These are phyloP conservation scores for Gryllus longicercus DNA, from an alignment of 2,888 invertebrate genomes.

Conservation along the genomic window DNA sequence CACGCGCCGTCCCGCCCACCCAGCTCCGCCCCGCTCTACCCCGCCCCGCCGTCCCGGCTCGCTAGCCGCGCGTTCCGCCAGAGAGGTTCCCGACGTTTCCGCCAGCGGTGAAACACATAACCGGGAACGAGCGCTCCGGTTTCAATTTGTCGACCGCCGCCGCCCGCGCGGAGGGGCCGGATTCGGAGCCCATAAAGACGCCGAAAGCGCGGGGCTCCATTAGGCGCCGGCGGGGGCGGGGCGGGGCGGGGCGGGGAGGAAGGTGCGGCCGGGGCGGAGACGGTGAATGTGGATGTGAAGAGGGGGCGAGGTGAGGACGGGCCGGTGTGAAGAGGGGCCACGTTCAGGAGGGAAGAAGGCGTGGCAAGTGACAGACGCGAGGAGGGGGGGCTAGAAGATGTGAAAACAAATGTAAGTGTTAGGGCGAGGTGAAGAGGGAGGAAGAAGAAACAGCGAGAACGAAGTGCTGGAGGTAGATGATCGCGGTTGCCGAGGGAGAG, in stretches of 20 bases:
- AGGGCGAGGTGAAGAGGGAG: too few species aligned
- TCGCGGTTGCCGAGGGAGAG: too few species aligned
- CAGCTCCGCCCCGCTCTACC: background rate
- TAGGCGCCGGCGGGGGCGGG: background rate
- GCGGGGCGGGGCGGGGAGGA: too few species aligned
- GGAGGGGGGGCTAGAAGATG: too few species aligned
- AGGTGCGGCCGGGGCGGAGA: background rate
- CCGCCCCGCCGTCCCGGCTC: background rate
- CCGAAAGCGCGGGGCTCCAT: background rate
- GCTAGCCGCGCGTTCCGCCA: too few species aligned
- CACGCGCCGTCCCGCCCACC: too few species aligned
- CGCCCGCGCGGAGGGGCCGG: background rate
- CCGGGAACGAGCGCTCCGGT: background rate
- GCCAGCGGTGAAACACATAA: background rate
- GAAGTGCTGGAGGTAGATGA: too few species aligned
- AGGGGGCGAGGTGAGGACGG: background rate
- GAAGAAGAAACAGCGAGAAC: too few species aligned
- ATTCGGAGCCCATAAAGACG: constrained; percentile 17
- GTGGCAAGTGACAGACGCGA: background rate
- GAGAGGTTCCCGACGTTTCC: background rate
- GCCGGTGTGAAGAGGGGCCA: background rate
- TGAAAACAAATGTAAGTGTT: too few species aligned
- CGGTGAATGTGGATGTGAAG: background rate
- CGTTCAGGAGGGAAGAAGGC: background rate
- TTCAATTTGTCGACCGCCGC: constrained; percentile 1